phyloP scores from a whole-genome alignment of 2,797 vertebrate species.

The Discoglossus pictus region DNA sequence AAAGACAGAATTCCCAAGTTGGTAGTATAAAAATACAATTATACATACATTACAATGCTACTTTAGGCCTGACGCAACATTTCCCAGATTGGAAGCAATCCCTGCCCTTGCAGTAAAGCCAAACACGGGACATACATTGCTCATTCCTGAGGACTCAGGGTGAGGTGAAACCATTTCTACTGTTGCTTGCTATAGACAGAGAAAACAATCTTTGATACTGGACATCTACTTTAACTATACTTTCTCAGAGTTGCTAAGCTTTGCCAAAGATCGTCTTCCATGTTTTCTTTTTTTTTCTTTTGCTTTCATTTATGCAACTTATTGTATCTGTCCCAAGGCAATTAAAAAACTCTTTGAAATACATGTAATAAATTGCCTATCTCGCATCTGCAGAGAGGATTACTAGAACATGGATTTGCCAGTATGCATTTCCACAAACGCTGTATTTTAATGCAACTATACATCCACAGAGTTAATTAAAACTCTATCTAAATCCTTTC shows the following conservation, averaged over 20 bases:
- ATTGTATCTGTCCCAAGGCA: conserved; percentile 44
- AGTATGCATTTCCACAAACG: conserved; percentile 18
- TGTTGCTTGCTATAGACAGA: not conserved
- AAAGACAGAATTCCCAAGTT: too few species aligned
- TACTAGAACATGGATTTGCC: conserved; percentile 16
- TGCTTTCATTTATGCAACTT: conserved; percentile 34
- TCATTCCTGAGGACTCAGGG: too few species aligned
- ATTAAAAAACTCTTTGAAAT: conserved; percentile 48
- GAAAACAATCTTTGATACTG: conserved; percentile 19
- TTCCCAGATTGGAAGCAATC: not conserved
- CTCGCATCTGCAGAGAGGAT: conserved; percentile 38
- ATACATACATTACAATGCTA: too few species aligned
- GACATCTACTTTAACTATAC: conserved; percentile 16
- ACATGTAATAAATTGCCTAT: conserved; percentile 46
- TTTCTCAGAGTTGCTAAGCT: conserved; percentile 17
- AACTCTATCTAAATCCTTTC: conserved; percentile 50
- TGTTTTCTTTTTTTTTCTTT: conserved; percentile 21
- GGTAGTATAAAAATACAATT: too few species aligned
- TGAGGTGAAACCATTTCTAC: not conserved
- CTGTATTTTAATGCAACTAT: conserved; percentile 24
- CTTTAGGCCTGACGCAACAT: not conserved
- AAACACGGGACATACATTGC: not conserved
- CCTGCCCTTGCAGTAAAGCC: not conserved
- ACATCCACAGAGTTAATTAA: conserved; percentile 54
- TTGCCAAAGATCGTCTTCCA: conserved; percentile 16